phyloP scores from a whole-genome alignment of 2,888 invertebrate species.

The Pycnomerus fuliginosus region DNA sequence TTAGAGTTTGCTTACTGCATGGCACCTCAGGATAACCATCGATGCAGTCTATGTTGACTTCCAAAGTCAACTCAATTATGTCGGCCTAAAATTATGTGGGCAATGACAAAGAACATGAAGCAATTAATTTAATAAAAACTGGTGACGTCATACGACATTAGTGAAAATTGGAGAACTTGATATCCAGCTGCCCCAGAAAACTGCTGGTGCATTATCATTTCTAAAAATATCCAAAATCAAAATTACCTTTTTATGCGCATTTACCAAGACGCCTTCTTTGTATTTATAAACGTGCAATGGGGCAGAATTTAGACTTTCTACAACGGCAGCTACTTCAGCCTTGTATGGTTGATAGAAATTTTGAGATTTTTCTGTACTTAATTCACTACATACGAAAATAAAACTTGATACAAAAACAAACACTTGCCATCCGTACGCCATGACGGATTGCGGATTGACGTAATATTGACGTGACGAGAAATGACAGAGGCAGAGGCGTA shows the following conservation, averaged over 20 bases:
- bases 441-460: slow-evolving; percentile 9
- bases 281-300: slow-evolving; percentile 54
- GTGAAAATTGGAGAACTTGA: neutral
- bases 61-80: slow-evolving; percentile 35
- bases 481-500: too few species aligned
- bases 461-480: too few species aligned
- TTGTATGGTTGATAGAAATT: slow-evolving; percentile 22
- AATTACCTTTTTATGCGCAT: slow-evolving; percentile 54
- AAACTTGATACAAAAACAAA: slow-evolving; percentile 27
- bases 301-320: slow-evolving; percentile 55
- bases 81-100: slow-evolving; percentile 31
- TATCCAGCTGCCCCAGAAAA: neutral
- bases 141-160: neutral
- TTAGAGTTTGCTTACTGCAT: slow-evolving; percentile 34
- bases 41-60: slow-evolving; percentile 39
- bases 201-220: neutral
- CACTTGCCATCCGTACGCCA: slow-evolving; percentile 26
- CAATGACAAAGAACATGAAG: slow-evolving; percentile 2
- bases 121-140: slow-evolving; percentile 2
- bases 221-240: slow-evolving; percentile 9
- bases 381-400: slow-evolving; percentile 29
- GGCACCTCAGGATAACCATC: slow-evolving; percentile 32
- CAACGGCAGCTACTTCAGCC: slow-evolving; percentile 46
- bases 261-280: slow-evolving; percentile 51
- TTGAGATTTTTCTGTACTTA: slow-evolving; percentile 10